Evolutionary conservation across 1,140 invertebrate species (phyloP), one percentile per base, ranked within the genome.

Genomic region (Eumaeus atala): DNA sequence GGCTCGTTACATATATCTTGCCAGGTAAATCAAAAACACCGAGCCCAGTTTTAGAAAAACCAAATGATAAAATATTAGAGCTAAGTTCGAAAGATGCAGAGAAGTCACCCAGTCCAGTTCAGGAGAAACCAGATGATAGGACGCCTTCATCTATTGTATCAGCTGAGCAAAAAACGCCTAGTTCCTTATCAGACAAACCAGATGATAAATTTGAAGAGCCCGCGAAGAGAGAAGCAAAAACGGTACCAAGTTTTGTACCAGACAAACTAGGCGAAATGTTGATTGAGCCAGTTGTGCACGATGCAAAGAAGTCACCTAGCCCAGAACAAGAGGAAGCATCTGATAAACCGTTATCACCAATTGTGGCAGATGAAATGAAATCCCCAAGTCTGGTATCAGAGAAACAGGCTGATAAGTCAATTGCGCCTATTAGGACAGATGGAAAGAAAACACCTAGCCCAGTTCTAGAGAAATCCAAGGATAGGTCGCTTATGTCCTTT

Each of bases 291-390:
- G n/a, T n/a, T n/a, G n/a, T n/a, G 10, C 36, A 38, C 10, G 36
- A 38, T 9, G 36, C 9, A 5, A 38, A 38, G 36, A 38, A 38
- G 12, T 38, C 36, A 4, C 36, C 18, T 0, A 58, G 56, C n/a
- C 37, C 37, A 0, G 34, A 11, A 2, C 36, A 40, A 21, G 34
- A 18, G n/a, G 14, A 38, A 17, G 14, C 21, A 48, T 12, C 17
- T 0, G 6, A 37, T 21, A 12, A 1, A 5, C 28, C 9, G 7
- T 38, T 5, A n/a, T 5, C 36, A 11, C 5, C 12, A n/a, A n/a
- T 0, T 1, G 49, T 12, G 9, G 54, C 58, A 33, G 44, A 9
- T 21, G 48, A 34, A 1, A 53, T 55, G 0, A 58, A 60, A n/a
- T 37, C 33, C n/a, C n/a, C 50, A 9, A 59, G 40, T 11, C 48